phyloP scores from a whole-genome alignment of 2,888 invertebrate genomes.

The Desoria tigrina region DNA sequence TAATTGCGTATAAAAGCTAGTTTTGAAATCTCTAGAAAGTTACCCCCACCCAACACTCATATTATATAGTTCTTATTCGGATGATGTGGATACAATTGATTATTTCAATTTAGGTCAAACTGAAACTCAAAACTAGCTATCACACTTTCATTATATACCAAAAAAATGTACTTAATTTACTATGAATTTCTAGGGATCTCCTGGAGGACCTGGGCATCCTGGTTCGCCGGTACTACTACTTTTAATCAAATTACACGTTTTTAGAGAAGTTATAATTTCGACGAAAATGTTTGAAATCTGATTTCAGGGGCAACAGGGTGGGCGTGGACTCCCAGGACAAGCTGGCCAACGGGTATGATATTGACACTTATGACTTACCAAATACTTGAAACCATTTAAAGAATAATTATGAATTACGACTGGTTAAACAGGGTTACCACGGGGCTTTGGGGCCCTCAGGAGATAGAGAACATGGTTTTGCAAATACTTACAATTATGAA shows the following conservation, averaged over 20 bases:
- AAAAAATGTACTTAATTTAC: not conserved
- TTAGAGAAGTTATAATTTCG: too few relatives aligned
- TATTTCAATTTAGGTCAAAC: too few relatives aligned
- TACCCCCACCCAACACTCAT: too few relatives aligned
- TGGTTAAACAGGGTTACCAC: constrained; percentile 15
- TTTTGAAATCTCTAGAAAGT: too few relatives aligned
- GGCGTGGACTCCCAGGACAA: not conserved
- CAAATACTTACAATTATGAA: not conserved
- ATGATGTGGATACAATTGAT: too few relatives aligned
- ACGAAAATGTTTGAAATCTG: too few relatives aligned
- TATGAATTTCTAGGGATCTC: constrained; percentile 7
- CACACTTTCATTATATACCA: not conserved
- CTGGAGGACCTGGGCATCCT: constrained; percentile 16
- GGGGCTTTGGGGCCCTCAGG: constrained; percentile 27
- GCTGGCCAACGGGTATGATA: not conserved
- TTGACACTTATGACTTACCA: too few relatives aligned
- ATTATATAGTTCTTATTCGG: too few relatives aligned
- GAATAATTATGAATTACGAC: too few relatives aligned
- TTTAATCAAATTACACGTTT: not conserved
- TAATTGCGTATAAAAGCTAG: too few relatives aligned
- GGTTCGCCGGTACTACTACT: constrained; percentile 16
- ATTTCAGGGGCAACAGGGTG: too few relatives aligned
- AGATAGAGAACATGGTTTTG: constrained; percentile 6
- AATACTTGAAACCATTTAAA: not conserved
- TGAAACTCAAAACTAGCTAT: too few relatives aligned